phyloP scores from a whole-genome alignment of 2,113 vertebrate species.

The Tor tambroides region DNA sequence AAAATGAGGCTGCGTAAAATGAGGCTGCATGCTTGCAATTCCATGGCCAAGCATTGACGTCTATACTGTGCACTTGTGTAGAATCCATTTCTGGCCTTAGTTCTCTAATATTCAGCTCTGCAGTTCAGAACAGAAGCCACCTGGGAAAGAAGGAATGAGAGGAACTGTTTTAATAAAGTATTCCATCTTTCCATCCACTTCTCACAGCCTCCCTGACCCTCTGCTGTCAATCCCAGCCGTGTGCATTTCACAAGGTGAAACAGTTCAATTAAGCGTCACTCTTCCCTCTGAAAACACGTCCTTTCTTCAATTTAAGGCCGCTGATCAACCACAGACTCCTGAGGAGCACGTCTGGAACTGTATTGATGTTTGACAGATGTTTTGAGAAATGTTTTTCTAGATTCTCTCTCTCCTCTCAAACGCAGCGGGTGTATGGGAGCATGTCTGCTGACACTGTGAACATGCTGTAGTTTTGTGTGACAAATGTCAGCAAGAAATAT shows the following conservation, averaged over 20 bases:
- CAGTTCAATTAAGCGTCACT: conserved; percentile 61
- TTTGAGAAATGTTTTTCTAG: not conserved
- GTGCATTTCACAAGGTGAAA: conserved; percentile 54
- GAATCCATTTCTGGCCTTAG: not conserved
- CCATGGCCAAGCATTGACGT: not conserved
- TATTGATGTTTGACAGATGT: not conserved
- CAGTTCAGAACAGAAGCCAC: conserved; percentile 1
- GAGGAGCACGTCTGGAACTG: conserved; percentile 7
- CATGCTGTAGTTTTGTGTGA: not conserved
- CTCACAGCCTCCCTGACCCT: not conserved
- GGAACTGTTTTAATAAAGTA: conserved; percentile 40
- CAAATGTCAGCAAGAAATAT: not conserved
- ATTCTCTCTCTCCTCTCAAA: not conserved
- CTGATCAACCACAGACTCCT: conserved; percentile 45
- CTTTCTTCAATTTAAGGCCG: conserved; percentile 46
- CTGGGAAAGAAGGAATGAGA: not conserved
- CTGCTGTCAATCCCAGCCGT: conserved; percentile 45
- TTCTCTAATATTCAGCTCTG: not conserved
- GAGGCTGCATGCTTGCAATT: not conserved
- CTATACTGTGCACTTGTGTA: not conserved
- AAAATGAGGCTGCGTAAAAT: not conserved
- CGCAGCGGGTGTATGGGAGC: not conserved
- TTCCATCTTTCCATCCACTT: conserved; percentile 21
- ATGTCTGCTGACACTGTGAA: not conserved
- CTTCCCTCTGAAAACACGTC: conserved; percentile 46